Base-by-base conservation (phyloP, 2,797 vertebrate species). In the Tokudaia tokunoshimensis region DNA sequence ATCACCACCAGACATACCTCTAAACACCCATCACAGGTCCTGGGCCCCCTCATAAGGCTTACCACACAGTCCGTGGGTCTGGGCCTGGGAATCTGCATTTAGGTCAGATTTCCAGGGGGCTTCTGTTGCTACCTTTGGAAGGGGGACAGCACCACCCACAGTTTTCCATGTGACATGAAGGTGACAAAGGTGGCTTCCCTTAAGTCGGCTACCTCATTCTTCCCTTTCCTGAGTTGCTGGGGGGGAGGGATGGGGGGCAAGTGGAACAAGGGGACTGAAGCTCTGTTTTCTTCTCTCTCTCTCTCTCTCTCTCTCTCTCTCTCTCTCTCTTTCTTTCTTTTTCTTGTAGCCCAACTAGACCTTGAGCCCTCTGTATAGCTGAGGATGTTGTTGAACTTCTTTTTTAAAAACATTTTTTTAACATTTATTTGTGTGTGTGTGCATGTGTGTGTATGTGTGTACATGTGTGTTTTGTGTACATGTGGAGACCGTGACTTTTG, bases 221-320 rank as follows among this genome's bases (percentile, higher is more conserved):
- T 86, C 31, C 50, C 84, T 44, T 74, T 63, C 94, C 65, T 70
- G 37, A 61, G 29, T 63, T 34, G 52, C 75, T 57, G 31, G 52
- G 26, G 26, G 34, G 41, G 3, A 1, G 31, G 10, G 6, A 6
- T 10, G 6, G 61, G 31, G 0, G 0, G 29, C 41, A 70, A n/a
- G 63, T 2, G 12, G 44, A 31, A 5, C 3, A 0, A 29, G 44
- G 50, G 31, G 37, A 41, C 31, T 52, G 6, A 50, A 29, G 12
- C 65, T 81, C 37, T 41, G 24, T 6, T 57, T 24, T 2, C 7
- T 24, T 61, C 17, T 9, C 31, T 67, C 1, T 67, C 1, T 67
- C 2, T 34, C 10, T 31, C 5, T 34, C 22, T 26, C 2, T 41
- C 41, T 65, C 4, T 14, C 5, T 34, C 4, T 67, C 3, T 29